These are phyloP conservation scores for Trochalopteron elliotii DNA, from an alignment of 2,113 vertebrate species.

Conservation along the genomic window DNA sequence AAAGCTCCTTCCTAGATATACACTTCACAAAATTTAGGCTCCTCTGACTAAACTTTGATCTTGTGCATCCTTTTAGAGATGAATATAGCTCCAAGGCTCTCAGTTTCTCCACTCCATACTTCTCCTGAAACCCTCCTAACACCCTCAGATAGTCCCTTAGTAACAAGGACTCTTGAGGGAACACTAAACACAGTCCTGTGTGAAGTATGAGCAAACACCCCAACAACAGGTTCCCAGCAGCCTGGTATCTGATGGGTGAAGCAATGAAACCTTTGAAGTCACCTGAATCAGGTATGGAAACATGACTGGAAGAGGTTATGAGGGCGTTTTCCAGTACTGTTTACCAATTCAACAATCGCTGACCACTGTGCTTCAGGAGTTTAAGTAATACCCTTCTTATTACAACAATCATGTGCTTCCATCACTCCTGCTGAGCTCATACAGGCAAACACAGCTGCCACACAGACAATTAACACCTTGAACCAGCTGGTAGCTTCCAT, in stretches of 20 bases:
- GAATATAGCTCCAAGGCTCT: not conserved
- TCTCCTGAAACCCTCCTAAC: not conserved
- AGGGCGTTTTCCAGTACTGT: not conserved
- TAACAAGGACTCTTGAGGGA: not conserved
- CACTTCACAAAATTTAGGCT: not conserved
- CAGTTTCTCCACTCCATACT: not conserved
- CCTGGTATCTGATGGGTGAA: not conserved
- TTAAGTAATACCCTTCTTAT: not conserved
- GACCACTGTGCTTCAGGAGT: accelerated
- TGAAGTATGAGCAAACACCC: not conserved
- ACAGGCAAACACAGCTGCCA: not conserved
- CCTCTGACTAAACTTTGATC: not conserved
- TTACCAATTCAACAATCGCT: not conserved
- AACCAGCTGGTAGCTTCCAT: not conserved
- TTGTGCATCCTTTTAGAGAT: not conserved
- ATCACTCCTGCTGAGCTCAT: not conserved
- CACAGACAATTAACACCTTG: not conserved
- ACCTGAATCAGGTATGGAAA: not conserved
- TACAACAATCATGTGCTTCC: not conserved
- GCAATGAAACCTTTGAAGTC: not conserved
- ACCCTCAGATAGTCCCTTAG: not conserved
- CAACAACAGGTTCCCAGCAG: not conserved
- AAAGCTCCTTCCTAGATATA: not conserved
- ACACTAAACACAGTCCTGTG: accelerated
- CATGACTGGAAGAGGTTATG: accelerated